Percentiles rank a stretch among this genome's conserved stretches.
Conservation (phyloP, 1,140 invertebrate species). For the Pantala flavescens region DNA sequence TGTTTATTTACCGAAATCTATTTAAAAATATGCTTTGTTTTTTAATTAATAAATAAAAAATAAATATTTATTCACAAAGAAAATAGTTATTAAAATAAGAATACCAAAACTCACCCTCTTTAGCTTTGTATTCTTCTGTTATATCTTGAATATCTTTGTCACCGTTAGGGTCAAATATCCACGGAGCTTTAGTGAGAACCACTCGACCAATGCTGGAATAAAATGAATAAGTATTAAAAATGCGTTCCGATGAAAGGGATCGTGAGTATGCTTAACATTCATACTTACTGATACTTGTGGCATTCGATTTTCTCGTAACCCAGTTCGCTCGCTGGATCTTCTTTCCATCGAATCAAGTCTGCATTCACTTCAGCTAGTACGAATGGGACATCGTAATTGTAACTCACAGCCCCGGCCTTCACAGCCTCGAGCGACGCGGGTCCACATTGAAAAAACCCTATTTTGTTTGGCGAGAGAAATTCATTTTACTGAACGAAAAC, state of each 20-base stretch:
- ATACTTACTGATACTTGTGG: constrained; percentile 52
- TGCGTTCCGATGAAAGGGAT: too few species aligned
- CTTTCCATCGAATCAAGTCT: constrained; percentile 38
- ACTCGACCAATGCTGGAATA: constrained; percentile 54
- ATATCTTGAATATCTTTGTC: constrained; percentile 60
- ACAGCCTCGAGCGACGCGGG: constrained; percentile 53
- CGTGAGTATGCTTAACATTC: too few species aligned
- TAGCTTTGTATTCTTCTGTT: constrained; percentile 58
- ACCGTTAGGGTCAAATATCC: constrained; percentile 54
- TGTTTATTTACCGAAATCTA: too few species aligned
- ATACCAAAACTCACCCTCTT: constrained; percentile 47
- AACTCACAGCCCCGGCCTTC: constrained; percentile 46
- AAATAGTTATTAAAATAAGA: too few species aligned
- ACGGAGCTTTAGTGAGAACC: constrained; percentile 65
- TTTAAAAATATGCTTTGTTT: too few species aligned
- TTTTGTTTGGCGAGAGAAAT: background rate
- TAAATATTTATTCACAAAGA: too few species aligned
- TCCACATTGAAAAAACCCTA: constrained; percentile 48
- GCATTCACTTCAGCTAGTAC: constrained; percentile 55
- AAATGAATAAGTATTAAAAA: background rate
- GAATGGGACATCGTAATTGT: constrained; percentile 51
- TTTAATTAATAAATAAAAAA: too few species aligned
- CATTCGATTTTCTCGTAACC: constrained; percentile 53
- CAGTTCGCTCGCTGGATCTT: constrained; percentile 27
- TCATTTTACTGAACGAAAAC: too few species aligned